These are phyloP conservation scores for Rissa tridactyla DNA, from an alignment of 2,113 vertebrate genomes.

Conservation along the genomic window DNA sequence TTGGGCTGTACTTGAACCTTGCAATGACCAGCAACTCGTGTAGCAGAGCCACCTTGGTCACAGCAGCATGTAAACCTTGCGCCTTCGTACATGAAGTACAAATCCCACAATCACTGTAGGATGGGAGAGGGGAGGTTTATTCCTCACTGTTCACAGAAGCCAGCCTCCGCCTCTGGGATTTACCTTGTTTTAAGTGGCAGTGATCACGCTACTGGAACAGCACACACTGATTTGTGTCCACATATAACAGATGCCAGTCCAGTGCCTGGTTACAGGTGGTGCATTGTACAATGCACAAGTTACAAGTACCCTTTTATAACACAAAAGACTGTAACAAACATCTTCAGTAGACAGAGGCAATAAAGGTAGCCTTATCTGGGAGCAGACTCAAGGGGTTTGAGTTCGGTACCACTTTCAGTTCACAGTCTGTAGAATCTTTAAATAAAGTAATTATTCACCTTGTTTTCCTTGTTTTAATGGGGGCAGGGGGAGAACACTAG, in stretches of 20 bases:
- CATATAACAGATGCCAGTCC: not conserved
- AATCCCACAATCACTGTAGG: not conserved
- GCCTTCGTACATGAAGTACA: not conserved
- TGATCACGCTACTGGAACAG: fast-evolving
- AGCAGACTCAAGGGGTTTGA: not conserved
- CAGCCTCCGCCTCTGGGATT: not conserved
- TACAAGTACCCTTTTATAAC: not conserved
- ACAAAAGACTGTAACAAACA: not conserved
- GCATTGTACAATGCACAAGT: no score
- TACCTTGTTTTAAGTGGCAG: no score
- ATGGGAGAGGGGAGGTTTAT: no score
- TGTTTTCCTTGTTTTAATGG: not conserved
- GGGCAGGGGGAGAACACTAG: no score
- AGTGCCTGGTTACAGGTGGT: fast-evolving
- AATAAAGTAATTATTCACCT: not conserved
- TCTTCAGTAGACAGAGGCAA: not conserved
- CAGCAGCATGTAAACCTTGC: not conserved
- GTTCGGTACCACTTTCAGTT: not conserved
- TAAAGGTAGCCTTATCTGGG: not conserved
- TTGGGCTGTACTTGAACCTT: not conserved
- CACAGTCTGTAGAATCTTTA: not conserved
- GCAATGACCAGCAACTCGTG: fast-evolving
- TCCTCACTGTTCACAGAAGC: not conserved
- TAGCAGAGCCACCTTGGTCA: not conserved
- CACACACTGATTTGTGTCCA: fast-evolving